Evolutionary conservation across 2,888 invertebrate species (phyloP).

Genomic region (Eristalis arbustorum): DNA sequence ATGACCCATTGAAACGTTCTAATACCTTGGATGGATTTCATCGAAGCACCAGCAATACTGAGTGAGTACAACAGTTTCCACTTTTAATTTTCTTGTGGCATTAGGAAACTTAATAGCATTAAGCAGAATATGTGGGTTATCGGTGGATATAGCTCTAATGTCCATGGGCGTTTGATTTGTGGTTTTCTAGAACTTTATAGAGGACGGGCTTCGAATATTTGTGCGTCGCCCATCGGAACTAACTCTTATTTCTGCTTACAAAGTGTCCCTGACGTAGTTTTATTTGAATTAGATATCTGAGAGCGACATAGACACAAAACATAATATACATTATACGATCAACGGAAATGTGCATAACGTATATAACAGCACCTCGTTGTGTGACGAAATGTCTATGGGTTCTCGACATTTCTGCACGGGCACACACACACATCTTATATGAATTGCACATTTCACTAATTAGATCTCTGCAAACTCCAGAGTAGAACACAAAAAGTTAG

Average conservation of each 20-base stretch:
- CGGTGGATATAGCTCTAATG: constrained; percentile 51
- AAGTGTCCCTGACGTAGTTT: constrained; percentile 58
- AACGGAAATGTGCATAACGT: constrained; percentile 31
- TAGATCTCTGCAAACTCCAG: not conserved
- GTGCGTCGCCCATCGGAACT: not conserved
- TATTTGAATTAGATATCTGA: constrained; percentile 36
- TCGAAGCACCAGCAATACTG: constrained; percentile 72
- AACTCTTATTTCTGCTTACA: constrained; percentile 49
- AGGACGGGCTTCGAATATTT: not conserved
- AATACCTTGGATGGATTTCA: constrained; percentile 74
- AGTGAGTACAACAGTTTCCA: constrained; percentile 69
- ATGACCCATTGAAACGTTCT: constrained; percentile 73
- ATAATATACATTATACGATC: not conserved
- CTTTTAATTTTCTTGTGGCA: constrained; percentile 3
- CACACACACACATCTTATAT: not conserved
- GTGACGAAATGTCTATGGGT: not conserved
- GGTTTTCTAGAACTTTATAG: constrained; percentile 41
- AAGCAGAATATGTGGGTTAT: not conserved
- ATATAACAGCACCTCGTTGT: not conserved
- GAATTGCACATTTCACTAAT: constrained; percentile 18
- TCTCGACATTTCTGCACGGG: not conserved
- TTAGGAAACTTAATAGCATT: constrained; percentile 27
- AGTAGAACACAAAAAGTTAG: constrained; percentile 1
- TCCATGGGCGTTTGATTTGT: constrained; percentile 58
- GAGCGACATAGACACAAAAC: constrained; percentile 15